Percentiles rank a stretch among this genome's conserved stretches.
Conservation (phyloP, 1,140 invertebrate species). For the Heterodera schachtii region DNA sequence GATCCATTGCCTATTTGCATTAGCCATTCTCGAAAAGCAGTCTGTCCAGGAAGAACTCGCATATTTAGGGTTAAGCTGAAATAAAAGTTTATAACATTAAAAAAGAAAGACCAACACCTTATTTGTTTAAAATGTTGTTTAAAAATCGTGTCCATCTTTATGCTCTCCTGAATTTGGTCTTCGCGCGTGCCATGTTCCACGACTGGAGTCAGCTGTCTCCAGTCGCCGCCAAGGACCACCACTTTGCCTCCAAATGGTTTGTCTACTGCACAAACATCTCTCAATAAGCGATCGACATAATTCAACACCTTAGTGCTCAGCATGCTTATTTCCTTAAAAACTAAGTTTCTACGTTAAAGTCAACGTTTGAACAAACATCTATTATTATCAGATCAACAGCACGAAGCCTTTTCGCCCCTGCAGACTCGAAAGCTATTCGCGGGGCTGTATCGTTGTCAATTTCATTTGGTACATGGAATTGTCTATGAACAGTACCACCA, state of each 20-base stretch:
- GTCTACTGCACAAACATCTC: slow-evolving; percentile 2
- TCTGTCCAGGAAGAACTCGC: slow-evolving; percentile 9
- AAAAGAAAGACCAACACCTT: background rate
- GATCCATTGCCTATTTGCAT: background rate
- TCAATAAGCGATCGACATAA: slow-evolving; percentile 22
- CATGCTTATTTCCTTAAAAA: slow-evolving; percentile 19
- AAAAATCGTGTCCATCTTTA: background rate
- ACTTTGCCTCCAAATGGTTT: slow-evolving; percentile 57
- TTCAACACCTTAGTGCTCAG: slow-evolving; percentile 3
- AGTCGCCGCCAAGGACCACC: slow-evolving; percentile 60
- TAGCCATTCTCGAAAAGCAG: background rate
- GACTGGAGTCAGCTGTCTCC: slow-evolving; percentile 57
- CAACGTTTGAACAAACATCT: background rate
- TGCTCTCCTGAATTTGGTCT: slow-evolving; percentile 19
- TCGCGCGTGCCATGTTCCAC: slow-evolving; percentile 15
- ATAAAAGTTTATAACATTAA: background rate
- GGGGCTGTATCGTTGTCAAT: background rate
- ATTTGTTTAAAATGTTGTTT: slow-evolving; percentile 24
- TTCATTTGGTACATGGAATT: slow-evolving; percentile 30
- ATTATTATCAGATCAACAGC: background rate
- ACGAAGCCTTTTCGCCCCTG: slow-evolving; percentile 8
- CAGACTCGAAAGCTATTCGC: slow-evolving; percentile 21
- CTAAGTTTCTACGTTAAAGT: too few species aligned
- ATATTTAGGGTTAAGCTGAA: slow-evolving; percentile 27
- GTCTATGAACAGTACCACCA: slow-evolving; percentile 48